phyloP scores from a whole-genome alignment of 1,140 invertebrate species.

The Nymphalis io region DNA sequence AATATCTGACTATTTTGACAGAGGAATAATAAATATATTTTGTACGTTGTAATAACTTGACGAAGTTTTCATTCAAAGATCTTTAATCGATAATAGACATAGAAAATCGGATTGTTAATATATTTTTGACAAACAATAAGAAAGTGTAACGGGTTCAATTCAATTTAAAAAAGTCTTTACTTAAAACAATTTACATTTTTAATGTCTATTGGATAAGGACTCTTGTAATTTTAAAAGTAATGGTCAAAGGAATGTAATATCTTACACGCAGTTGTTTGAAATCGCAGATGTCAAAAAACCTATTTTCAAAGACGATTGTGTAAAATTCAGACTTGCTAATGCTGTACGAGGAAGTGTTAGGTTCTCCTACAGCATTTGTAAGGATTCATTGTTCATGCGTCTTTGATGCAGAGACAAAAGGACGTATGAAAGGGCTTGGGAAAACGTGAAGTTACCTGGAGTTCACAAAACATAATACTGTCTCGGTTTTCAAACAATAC shows the following conservation, averaged over 20 bases:
- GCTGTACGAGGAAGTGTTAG: constrained; percentile 1
- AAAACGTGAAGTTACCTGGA: constrained; percentile 6
- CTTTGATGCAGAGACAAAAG: constrained; percentile 1
- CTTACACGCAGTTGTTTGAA: neutral
- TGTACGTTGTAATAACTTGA: too few relatives aligned
- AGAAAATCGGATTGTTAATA: too few relatives aligned
- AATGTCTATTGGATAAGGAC: too few relatives aligned
- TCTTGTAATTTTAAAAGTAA: too few relatives aligned
- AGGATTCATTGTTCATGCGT: neutral
- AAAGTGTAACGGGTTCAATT: too few relatives aligned
- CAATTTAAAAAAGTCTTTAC: too few relatives aligned
- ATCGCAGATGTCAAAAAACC: neutral
- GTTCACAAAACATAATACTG: neutral
- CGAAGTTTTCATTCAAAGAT: too few relatives aligned
- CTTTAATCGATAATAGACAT: too few relatives aligned
- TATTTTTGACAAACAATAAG: too few relatives aligned
- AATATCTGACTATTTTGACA: neutral
- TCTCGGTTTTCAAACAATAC: neutral
- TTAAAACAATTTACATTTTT: too few relatives aligned
- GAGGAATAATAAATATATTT: too few relatives aligned
- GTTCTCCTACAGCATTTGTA: neutral
- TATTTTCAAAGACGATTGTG: neutral
- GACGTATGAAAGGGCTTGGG: constrained; percentile 9
- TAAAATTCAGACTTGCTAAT: constrained; percentile 4
- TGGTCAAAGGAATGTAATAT: too few relatives aligned